Evolutionary conservation across 2,888 invertebrate species (phyloP), one percentile per base, ranked within the genome.

Genomic region (Cordilura impudica): DNA sequence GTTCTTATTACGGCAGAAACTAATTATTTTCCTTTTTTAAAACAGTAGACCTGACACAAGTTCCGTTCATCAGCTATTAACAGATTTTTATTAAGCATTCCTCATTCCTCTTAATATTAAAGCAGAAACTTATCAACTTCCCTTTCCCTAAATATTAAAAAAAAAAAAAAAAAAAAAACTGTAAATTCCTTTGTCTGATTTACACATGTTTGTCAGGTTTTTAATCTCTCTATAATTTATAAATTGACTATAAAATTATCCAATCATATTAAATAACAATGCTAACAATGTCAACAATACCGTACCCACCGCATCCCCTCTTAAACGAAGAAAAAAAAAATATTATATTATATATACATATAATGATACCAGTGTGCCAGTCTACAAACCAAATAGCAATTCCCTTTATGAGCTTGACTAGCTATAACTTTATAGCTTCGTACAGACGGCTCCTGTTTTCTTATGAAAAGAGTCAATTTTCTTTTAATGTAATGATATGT

Each of bases 301-400:
- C 49, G 12, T 43, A n/a, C 7, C 43, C 43, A 3, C 43, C 47
- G 4, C 10, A n/a, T 47, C 53, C 18, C 66, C 2, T 21, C 45
- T 18, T 54, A 29, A 47, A 8, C n/a, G 16, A 12, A 29, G 35
- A 56, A n/a, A 23, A 16, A 23, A 49, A 39, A 5, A 43, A 43
- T 19, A 19, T 58, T 51, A 23, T 54, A n/a, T n/a, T n/a, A n/a
- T n/a, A n/a, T n/a, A n/a, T n/a, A n/a, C 3, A 39, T 84, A 83
- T 87, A 87, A 86, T 85, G 84, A 85, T 84, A 85, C 86, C 87
- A 82, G 78, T 51, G 87, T 86, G 86, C 82, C 84, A 83, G 84
- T 84, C 82, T 73, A 43, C 84, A 86, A 56, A 75, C 63, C 82
- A 72, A n/a, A 63, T 65, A 77, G 75, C 86, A 87, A 88, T 88